Evolutionary conservation across 1,140 invertebrate genomes (phyloP).

Genomic region (Anastatus disparis): DNA sequence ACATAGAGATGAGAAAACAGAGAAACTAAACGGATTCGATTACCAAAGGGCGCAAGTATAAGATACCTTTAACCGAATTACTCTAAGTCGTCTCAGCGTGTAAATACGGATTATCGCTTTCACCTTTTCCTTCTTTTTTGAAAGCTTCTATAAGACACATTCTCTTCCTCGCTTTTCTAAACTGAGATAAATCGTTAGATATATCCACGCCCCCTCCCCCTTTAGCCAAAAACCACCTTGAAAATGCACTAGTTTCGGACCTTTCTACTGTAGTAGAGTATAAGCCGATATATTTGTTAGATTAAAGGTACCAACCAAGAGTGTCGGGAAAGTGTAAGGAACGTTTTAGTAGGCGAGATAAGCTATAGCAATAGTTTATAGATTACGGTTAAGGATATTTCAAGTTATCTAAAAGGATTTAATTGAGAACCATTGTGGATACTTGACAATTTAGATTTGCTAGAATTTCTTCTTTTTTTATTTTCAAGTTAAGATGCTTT

Average conservation of each 20-base stretch:
- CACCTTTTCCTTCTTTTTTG: too few species aligned
- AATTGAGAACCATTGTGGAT: too few species aligned
- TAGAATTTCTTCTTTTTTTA: too few species aligned
- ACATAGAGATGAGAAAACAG: background rate
- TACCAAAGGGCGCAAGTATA: background rate
- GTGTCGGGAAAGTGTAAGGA: background rate
- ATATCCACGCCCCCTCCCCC: too few species aligned
- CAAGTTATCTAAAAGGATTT: too few species aligned
- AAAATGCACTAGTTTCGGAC: too few species aligned
- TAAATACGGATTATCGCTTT: conserved; percentile 38
- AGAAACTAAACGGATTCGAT: conserved; percentile 39
- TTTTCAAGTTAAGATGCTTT: too few species aligned
- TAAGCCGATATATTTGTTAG: conserved; percentile 20
- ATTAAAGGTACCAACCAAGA: background rate
- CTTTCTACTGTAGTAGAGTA: conserved; percentile 2
- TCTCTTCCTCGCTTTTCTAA: background rate
- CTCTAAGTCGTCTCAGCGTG: conserved; percentile 1
- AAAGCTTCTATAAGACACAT: too few species aligned
- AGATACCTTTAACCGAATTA: conserved; percentile 32
- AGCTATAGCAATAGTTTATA: too few species aligned
- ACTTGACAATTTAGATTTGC: too few species aligned
- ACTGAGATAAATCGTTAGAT: conserved; percentile 21
- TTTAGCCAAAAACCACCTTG: too few species aligned
- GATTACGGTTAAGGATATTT: too few species aligned
- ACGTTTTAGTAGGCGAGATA: conserved; percentile 9